Conservation (phyloP, 2,113 vertebrate species). For the Cyrtonyx montezumae region DNA sequence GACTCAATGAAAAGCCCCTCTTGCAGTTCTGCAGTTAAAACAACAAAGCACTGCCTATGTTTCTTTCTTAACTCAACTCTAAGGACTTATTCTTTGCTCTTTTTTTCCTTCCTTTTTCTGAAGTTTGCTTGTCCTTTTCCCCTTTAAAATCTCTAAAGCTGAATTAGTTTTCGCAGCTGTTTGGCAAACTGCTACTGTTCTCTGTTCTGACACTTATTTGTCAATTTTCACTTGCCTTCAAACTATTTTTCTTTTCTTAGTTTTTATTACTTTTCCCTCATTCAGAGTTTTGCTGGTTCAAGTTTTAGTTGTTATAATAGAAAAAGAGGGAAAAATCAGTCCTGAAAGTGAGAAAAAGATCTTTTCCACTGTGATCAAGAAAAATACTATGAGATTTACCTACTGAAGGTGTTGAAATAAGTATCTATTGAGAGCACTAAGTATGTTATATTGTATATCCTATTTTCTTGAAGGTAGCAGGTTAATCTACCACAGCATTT, state of each 20-base stretch:
- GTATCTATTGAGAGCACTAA: no score
- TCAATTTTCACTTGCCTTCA: constrained; percentile 65
- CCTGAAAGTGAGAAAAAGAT: background rate
- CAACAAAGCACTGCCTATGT: constrained; percentile 57
- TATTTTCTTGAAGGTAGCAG: background rate
- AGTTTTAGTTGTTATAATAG: constrained; percentile 51
- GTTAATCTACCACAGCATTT: background rate
- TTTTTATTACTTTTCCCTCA: constrained; percentile 16
- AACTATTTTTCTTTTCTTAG: constrained; percentile 31
- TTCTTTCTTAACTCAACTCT: constrained; percentile 56
- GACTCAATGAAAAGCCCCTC: constrained; percentile 45
- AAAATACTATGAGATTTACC: constrained; percentile 2
- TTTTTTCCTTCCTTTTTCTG: constrained; percentile 60
- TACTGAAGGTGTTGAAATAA: background rate
- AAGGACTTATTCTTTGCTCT: constrained; percentile 62
- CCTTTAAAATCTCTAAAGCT: constrained; percentile 75
- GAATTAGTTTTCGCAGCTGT: constrained; percentile 69
- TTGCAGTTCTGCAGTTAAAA: constrained; percentile 68
- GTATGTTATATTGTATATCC: background rate
- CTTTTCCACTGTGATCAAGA: background rate
- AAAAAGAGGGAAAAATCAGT: background rate
- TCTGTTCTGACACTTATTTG: constrained; percentile 52
- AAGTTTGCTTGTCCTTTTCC: constrained; percentile 62
- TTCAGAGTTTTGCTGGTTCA: background rate
- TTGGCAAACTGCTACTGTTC: constrained; percentile 62